Evolutionary conservation across 2,797 vertebrate species (phyloP), one percentile per base, ranked within the genome.

Genomic region (Pangasius macronema): DNA sequence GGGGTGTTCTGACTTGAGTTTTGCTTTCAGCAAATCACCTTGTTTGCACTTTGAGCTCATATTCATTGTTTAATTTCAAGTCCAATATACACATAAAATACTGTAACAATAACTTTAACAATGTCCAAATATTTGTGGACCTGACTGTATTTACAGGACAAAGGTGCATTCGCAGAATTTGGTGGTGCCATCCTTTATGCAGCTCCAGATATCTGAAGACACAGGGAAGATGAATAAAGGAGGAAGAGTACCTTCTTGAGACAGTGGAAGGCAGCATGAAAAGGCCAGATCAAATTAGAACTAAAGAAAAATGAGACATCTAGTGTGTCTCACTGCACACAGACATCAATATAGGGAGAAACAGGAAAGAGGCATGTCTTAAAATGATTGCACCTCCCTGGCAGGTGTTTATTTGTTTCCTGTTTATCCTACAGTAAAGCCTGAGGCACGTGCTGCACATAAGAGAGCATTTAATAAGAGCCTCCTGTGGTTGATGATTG

Each of bases 361-460:
- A 68, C 82, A 83, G n/a, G 53, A 87, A 81, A 86, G 83, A 77
- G 16, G 63, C 30, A 85, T 22, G 30, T 57, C 18, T 86, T 70
- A 76, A 79, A 89, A 83, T 59, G 82, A 88, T 89, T 86, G 51
- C 51, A 79, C 57, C 59, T 86, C 42, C 49, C 84, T 65, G 72
- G 39, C 65, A 85, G 83, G 87, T 85, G 85, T 90, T 90, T 88
- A 76, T 88, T 85, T 83, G 57, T 67, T 75, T 83, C 86, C 80
- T 85, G 79, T 84, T 83, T 90, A 77, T 89, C 89, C 73, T 86
- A 57, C 57, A 91, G 73, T 85, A 57, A 90, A 67, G 85, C 87
- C 88, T 68, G 14, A 67, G 65, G 88, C 86, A 83, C 46, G 42
- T 84, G 51, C 83, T 46, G 83, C 72, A 87, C 61, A 75, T 83